Evolutionary conservation across 2,797 vertebrate genomes (phyloP).

Genomic region (Loriculus beryllinus): DNA sequence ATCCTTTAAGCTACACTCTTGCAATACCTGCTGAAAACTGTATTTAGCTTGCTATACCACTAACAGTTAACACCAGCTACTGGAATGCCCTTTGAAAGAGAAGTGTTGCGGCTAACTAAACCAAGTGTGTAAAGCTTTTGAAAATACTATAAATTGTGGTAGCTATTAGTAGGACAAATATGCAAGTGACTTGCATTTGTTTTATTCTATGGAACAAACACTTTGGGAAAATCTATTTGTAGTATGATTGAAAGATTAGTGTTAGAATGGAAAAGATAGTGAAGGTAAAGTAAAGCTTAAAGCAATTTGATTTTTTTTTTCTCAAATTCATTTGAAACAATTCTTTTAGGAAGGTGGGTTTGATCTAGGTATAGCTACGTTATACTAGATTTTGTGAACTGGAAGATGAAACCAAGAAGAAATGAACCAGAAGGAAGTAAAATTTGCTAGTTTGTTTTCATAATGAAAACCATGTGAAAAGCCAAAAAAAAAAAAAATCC

Average conservation of each 20-base stretch:
- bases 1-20: not conserved
- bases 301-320: not conserved
- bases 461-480: not conserved
- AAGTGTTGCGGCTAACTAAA: not conserved
- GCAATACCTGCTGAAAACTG: not conserved
- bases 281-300: not conserved
- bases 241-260: not conserved
- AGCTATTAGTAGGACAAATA: not conserved
- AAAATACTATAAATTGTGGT: not conserved
- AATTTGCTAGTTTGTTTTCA: not conserved
- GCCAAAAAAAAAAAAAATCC: not conserved
- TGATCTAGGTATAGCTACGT: not conserved
- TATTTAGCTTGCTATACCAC: not conserved
- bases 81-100: not conserved
- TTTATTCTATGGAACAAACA: not conserved
- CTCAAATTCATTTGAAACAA: not conserved
- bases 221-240: not conserved
- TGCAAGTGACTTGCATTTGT: not conserved
- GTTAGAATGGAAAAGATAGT: not conserved
- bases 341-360: not conserved
- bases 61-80: not conserved
- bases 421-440: not conserved
- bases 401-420: not conserved
- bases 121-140: not conserved
- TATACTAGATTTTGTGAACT: not conserved